Base-by-base conservation (phyloP, 2,113 vertebrate genomes). In the Dromiciops gliroides region DNA sequence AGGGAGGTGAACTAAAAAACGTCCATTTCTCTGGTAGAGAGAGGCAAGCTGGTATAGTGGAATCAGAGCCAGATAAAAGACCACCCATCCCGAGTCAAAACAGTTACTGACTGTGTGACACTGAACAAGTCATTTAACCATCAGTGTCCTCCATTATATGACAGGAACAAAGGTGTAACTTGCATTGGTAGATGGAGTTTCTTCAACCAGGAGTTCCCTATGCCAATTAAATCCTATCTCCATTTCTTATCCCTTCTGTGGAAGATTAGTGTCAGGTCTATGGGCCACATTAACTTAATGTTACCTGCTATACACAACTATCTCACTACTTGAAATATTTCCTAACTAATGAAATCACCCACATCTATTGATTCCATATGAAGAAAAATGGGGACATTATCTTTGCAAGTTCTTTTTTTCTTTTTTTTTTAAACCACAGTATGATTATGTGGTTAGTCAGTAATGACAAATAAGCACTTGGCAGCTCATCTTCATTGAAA, bases 351-450 rank as follows among this genome's bases (percentile, higher is more conserved):
- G 48, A 93, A 93, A 93, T 92, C 91, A 89, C 88, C 92, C 89
- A 93, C 91, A 28, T 60, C 49, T 93, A 48, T 94, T 31, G 50
- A 94, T 94, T 96, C 89, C 49, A 92, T 48, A 1, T 50, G 94
- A 96, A 96, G 94, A 93, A 95, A 96, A 97, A 89, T 0, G 37
- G n/a, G 2, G 0, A 28, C 48, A 93, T 89, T 94, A n/a, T 92
- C 75, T 95, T 92, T 94, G 48, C 9, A 2, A 9, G 83, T 48
- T 94, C 12, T 44, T 37, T 9, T 51, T 51, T 6, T 50, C 49
- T 50, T 48, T 47, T n/a, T 9, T 53, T 47, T 44, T 44, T 83
- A 22, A 44, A 95, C 67, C 96, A 92, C 88, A 95, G 89, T 90
- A 48, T 5, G 83, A 93, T 90, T 2, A 9, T 89, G 88, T 93